Conservation (phyloP, 1,140 invertebrate genomes). For the Carcinoscorpius rotundicauda region DNA sequence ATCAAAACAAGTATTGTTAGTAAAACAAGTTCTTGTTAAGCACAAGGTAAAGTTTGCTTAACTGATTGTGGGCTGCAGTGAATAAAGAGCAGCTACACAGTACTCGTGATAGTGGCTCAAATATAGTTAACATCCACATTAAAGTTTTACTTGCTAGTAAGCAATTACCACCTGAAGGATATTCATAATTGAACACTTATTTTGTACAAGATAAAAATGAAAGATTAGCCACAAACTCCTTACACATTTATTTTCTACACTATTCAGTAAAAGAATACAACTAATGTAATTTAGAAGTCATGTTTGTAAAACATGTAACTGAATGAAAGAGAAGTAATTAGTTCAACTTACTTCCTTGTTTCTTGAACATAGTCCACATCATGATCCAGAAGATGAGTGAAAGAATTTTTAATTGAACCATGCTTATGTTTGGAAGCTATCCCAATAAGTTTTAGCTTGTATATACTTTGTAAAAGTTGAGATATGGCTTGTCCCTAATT, state of each 20-base stretch:
- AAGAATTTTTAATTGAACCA: slow-evolving; percentile 57
- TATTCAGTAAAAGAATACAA: background rate
- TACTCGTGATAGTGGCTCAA: too few species aligned
- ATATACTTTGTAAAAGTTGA: slow-evolving; percentile 66
- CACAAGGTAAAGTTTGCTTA: too few species aligned
- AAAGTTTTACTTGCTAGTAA: too few species aligned
- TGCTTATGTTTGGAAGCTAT: slow-evolving; percentile 74
- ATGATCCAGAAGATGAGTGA: slow-evolving; percentile 61
- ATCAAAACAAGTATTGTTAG: too few species aligned
- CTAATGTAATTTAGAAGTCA: background rate
- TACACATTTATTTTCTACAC: too few species aligned
- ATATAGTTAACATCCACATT: too few species aligned
- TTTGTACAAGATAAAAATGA: slow-evolving; percentile 1
- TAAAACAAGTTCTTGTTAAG: too few species aligned
- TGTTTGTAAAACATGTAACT: background rate
- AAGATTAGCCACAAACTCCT: background rate
- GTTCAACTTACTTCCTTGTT: slow-evolving; percentile 60
- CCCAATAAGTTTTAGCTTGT: slow-evolving; percentile 67
- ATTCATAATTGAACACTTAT: too few species aligned
- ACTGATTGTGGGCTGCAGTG: too few species aligned
- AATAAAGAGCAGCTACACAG: too few species aligned
- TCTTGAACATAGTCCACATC: slow-evolving; percentile 65
- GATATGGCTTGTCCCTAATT: slow-evolving; percentile 64
- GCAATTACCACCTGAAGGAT: too few species aligned
- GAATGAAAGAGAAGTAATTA: background rate